Conservation (phyloP, 2,797 vertebrate species). For the Octomys mimax region DNA sequence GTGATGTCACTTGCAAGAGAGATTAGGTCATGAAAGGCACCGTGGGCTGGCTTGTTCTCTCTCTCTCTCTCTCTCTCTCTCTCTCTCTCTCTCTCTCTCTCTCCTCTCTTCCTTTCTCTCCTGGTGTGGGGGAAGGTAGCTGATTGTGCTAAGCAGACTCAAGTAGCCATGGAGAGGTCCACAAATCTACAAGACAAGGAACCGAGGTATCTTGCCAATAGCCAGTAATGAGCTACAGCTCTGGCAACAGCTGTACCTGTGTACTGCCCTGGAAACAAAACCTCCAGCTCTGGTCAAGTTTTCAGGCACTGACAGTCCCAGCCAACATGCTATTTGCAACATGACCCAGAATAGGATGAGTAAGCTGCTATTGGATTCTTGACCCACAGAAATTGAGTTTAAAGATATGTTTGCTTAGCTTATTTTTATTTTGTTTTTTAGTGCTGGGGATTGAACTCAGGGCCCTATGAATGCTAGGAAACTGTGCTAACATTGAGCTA, state of each 20-base stretch:
- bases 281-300: neutral
- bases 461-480: neutral
- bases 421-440: neutral
- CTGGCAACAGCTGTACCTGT: neutral
- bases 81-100: neutral
- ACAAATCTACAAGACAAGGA: neutral
- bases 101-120: neutral
- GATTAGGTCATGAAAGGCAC: neutral
- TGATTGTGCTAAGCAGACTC: neutral
- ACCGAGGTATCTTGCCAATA: neutral
- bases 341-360: neutral
- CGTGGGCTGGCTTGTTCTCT: neutral
- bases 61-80: neutral
- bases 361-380: conserved; percentile 11
- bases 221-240: neutral
- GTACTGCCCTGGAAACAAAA: neutral
- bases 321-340: neutral
- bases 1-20: neutral
- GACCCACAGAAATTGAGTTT: neutral
- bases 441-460: neutral
- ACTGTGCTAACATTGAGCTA: neutral
- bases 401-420: neutral
- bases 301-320: neutral
- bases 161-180: neutral
- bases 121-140: neutral